Evolutionary conservation across 92 coral and sea anemone species (phyloP).

Genomic region (Plumapathes pennacea): DNA sequence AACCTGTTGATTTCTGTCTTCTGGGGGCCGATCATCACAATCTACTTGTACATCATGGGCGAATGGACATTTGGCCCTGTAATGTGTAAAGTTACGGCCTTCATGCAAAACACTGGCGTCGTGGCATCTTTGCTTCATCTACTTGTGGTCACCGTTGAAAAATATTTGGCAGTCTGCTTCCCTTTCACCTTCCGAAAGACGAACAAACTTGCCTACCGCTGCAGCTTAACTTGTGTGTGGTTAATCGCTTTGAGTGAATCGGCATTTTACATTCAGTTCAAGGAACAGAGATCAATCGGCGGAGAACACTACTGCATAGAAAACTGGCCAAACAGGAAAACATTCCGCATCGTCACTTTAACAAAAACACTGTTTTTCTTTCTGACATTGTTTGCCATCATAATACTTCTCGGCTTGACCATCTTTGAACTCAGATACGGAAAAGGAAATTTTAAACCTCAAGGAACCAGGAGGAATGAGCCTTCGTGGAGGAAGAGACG

Average conservation of each 20-base stretch:
- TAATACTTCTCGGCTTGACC: slow-evolving; percentile 40
- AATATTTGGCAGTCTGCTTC: slow-evolving; percentile 70
- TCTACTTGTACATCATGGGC: slow-evolving; percentile 51
- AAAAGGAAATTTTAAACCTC: slow-evolving; percentile 7
- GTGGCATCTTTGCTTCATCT: slow-evolving; percentile 50
- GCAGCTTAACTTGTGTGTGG: slow-evolving; percentile 38
- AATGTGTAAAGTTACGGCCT: slow-evolving; percentile 49
- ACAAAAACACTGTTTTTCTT: slow-evolving; percentile 17
- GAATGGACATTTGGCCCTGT: slow-evolving; percentile 63
- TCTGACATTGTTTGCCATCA: slow-evolving; percentile 16
- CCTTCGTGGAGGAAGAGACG: slow-evolving; percentile 14
- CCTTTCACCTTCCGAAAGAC: slow-evolving; percentile 65
- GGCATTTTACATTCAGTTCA: slow-evolving; percentile 19
- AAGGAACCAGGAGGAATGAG: not conserved
- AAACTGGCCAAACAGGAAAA: slow-evolving; percentile 18
- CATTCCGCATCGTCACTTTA: not conserved
- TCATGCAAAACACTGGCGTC: slow-evolving; percentile 43
- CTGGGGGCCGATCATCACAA: slow-evolving; percentile 54
- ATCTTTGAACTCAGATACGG: slow-evolving; percentile 19
- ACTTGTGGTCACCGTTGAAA: slow-evolving; percentile 59
- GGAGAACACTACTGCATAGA: slow-evolving; percentile 42
- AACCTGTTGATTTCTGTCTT: slow-evolving; percentile 62
- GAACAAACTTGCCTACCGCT: slow-evolving; percentile 18
- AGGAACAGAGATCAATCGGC: not conserved
- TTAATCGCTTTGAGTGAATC: slow-evolving; percentile 40